These are phyloP conservation scores for Crambe crambe DNA, from an alignment of 37 sponge, comb jelly and placozoan genomes.

Conservation along the genomic window DNA sequence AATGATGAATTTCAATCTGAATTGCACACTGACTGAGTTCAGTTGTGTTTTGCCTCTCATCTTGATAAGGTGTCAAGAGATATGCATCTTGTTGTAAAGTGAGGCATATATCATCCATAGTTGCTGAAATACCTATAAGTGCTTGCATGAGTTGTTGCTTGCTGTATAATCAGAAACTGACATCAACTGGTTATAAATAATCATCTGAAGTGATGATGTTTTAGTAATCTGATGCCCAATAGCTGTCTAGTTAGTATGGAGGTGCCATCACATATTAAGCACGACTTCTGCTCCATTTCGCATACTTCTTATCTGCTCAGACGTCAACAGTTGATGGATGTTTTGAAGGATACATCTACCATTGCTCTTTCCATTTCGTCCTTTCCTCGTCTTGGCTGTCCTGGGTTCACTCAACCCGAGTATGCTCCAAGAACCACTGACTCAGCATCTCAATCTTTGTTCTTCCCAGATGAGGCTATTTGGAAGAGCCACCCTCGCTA, in stretches of 20 bases:
- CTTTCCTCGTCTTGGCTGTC: slow-evolving; percentile 78
- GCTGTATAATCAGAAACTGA: too few species aligned
- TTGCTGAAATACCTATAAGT: neutral
- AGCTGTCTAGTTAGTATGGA: slow-evolving; percentile 5
- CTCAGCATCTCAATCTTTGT: slow-evolving; percentile 73
- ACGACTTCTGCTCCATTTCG: neutral
- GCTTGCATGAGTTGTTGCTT: neutral
- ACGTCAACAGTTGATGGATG: slow-evolving; percentile 50
- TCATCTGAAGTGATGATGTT: slow-evolving; percentile 30
- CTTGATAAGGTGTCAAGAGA: slow-evolving; percentile 31
- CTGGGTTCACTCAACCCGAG: slow-evolving; percentile 80
- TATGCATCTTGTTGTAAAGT: slow-evolving; percentile 43
- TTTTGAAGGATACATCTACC: slow-evolving; percentile 42
- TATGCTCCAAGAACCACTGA: slow-evolving; percentile 45
- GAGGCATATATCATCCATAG: slow-evolving; percentile 29
- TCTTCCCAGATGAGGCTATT: slow-evolving; percentile 93
- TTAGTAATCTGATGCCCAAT: slow-evolving; percentile 62
- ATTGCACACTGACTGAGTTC: neutral
- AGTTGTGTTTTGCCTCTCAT: slow-evolving; percentile 18
- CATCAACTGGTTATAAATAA: too few species aligned
- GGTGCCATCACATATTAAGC: neutral
- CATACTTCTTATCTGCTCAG: slow-evolving; percentile 13
- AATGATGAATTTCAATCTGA: neutral
- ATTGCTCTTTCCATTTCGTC: slow-evolving; percentile 68
- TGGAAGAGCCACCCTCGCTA: slow-evolving; percentile 83